Percentiles rank a stretch among this genome's conserved stretches.
Conservation (phyloP, 1,140 invertebrate species). For the Piezodorus guildinii region DNA sequence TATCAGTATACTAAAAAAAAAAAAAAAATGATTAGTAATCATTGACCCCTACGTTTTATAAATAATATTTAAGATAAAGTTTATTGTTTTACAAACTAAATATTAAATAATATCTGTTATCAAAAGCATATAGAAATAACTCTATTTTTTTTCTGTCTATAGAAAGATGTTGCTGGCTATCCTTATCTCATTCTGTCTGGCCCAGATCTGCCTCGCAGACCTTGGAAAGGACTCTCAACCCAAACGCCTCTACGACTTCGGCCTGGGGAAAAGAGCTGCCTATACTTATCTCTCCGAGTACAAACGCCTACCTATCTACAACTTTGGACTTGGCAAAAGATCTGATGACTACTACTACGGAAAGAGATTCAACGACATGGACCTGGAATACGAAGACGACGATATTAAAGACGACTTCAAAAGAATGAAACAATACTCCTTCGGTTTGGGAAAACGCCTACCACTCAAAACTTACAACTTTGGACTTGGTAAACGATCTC, state of each 20-base stretch:
- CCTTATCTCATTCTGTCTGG: background rate
- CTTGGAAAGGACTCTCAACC: constrained; percentile 1
- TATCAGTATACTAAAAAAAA: no score
- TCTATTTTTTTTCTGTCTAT: background rate
- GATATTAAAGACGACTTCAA: constrained; percentile 28
- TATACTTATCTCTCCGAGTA: constrained; percentile 52
- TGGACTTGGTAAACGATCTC: constrained; percentile 30
- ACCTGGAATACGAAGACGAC: constrained; percentile 27
- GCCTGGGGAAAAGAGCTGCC: constrained; percentile 43
- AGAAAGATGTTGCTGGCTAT: constrained; percentile 3
- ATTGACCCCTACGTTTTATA: no score
- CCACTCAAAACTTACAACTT: constrained; percentile 29
- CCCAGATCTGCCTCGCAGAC: constrained; percentile 1
- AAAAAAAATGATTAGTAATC: no score
- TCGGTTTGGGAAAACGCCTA: constrained; percentile 35
- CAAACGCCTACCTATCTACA: constrained; percentile 50
- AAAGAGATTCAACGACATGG: constrained; percentile 25
- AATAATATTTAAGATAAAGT: no score
- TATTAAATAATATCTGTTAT: no score
- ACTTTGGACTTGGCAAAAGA: constrained; percentile 52
- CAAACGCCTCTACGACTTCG: constrained; percentile 28
- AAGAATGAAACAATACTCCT: constrained; percentile 31
- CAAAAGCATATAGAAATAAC: no score
- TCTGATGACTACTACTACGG: constrained; percentile 16
- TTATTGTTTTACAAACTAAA: no score